phyloP scores from a whole-genome alignment of 2,888 invertebrate species.

The Lycocerus yunnanus region DNA sequence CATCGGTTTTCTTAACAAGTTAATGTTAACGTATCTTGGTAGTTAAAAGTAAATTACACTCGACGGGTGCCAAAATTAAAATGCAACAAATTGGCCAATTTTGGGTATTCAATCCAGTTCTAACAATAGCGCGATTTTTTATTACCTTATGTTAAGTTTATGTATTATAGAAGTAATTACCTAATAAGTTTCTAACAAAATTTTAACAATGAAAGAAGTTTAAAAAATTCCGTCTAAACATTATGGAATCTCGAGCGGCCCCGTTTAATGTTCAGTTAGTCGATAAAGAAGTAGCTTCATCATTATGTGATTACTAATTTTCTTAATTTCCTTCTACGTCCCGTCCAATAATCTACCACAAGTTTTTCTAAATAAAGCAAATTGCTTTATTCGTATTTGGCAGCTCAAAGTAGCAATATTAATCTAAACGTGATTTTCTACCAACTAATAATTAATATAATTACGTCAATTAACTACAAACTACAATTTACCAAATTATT shows the following conservation, averaged over 20 bases:
- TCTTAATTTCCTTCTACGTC: slow-evolving; percentile 9
- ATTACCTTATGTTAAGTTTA: not conserved
- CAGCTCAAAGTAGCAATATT: slow-evolving; percentile 20
- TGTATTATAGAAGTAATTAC: not conserved
- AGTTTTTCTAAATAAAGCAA: slow-evolving; percentile 20
- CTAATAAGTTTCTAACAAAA: not conserved
- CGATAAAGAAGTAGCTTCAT: slow-evolving; percentile 14
- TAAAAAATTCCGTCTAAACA: slow-evolving; percentile 1
- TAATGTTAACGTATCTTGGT: not conserved
- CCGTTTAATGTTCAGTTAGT: slow-evolving; percentile 18
- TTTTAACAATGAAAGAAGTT: not conserved
- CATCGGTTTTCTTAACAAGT: not conserved
- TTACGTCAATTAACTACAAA: not conserved
- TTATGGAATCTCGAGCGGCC: slow-evolving; percentile 8
- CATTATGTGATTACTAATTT: slow-evolving; percentile 11
- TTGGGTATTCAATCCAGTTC: not conserved
- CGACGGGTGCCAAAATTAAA: not conserved
- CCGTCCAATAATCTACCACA: slow-evolving; percentile 20
- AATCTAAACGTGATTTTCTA: slow-evolving; percentile 11
- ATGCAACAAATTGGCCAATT: slow-evolving; percentile 16
- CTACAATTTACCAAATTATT: not conserved
- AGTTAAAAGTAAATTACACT: not conserved
- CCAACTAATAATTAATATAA: slow-evolving; percentile 10
- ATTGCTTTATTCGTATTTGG: slow-evolving; percentile 23
- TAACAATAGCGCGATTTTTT: slow-evolving; percentile 2